phyloP scores from a whole-genome alignment of 2,888 invertebrate species.

The Rhimphoctona megacephalus region DNA sequence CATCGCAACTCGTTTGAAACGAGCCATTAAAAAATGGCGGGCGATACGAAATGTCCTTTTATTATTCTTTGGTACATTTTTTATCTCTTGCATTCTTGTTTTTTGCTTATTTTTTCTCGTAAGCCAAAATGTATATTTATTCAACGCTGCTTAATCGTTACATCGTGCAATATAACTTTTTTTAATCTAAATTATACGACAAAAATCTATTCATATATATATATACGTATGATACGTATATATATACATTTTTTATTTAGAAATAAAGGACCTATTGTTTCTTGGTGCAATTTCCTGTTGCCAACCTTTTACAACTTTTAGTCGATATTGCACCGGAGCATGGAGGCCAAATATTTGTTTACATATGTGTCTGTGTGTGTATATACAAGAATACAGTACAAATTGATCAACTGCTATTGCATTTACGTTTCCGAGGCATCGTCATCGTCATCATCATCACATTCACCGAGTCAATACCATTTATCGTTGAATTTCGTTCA shows the following conservation, averaged over 20 bases:
- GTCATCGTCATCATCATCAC: constrained; percentile 44
- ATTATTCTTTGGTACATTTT: constrained; percentile 10
- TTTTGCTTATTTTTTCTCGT: background rate
- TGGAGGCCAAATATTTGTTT: constrained; percentile 3
- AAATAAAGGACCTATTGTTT: constrained; percentile 7
- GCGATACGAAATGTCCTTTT: constrained; percentile 2
- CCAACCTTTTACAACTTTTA: constrained; percentile 7
- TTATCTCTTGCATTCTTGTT: background rate
- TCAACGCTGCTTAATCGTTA: background rate
- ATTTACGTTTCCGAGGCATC: constrained; percentile 39
- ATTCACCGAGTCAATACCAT: constrained; percentile 29
- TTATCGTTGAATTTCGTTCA: constrained; percentile 41
- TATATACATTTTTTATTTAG: background rate
- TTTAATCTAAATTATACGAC: background rate
- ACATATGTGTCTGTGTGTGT: background rate
- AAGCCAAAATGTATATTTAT: background rate
- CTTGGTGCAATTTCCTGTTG: constrained; percentile 18
- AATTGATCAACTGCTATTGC: constrained; percentile 45
- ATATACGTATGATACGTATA: too few species aligned
- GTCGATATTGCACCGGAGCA: constrained; percentile 5
- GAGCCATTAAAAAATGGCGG: constrained; percentile 10
- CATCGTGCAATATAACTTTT: background rate
- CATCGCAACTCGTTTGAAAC: constrained; percentile 40
- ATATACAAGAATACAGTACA: constrained; percentile 5
- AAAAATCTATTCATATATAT: too few species aligned